Evolutionary conservation across 2,797 vertebrate species (phyloP).

Genomic region (Enteromius mattozi): DNA sequence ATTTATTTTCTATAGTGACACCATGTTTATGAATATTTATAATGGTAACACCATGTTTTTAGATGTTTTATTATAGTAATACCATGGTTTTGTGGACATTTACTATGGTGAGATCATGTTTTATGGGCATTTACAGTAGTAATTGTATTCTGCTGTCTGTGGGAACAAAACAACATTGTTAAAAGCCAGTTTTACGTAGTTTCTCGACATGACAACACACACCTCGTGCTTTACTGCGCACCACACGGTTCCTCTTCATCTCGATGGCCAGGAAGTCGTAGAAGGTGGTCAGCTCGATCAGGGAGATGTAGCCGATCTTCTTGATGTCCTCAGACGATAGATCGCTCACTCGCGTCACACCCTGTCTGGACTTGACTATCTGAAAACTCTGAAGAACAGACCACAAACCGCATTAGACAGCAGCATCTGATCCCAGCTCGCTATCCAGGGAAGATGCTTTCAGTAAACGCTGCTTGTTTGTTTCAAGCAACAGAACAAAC

Average conservation of each 20-base stretch:
- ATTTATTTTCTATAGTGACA: not conserved
- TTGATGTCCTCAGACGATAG: constrained; percentile 89
- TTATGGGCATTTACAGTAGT: not conserved
- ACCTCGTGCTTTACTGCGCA: constrained; percentile 83
- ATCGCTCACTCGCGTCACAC: constrained; percentile 86
- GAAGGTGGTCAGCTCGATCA: constrained; percentile 93
- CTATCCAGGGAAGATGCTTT: constrained; percentile 7
- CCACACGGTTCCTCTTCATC: constrained; percentile 82
- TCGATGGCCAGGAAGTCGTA: constrained; percentile 87
- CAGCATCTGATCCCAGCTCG: not conserved
- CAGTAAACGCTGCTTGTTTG: not conserved
- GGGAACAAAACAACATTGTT: not conserved
- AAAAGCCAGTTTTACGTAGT: not conserved
- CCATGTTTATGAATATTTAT: not conserved
- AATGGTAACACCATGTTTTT: not conserved
- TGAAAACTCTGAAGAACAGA: constrained; percentile 64
- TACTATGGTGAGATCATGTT: not conserved
- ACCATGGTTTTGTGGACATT: not conserved
- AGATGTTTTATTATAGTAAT: not conserved
- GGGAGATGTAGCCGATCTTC: constrained; percentile 87
- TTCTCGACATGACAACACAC: constrained; percentile 23
- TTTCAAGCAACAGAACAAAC: constrained; percentile 9
- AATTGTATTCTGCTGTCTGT: not conserved
- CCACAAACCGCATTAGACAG: constrained; percentile 15
- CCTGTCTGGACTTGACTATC: constrained; percentile 80